Evolutionary conservation across 1,140 invertebrate genomes (phyloP).

Genomic region (Conus betulinus): DNA sequence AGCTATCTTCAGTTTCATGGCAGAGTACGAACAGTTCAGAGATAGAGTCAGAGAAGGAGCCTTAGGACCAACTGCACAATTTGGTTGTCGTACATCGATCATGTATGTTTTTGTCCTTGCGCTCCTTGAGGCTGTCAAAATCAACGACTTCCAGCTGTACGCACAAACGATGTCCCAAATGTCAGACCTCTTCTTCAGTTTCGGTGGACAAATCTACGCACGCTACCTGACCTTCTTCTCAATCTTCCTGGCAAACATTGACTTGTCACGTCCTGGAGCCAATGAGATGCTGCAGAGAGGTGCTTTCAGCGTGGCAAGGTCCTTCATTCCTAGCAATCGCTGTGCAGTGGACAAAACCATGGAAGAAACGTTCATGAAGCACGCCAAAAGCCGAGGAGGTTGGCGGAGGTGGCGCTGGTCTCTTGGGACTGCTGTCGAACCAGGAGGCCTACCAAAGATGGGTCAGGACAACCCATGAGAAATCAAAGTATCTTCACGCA

Average conservation of each 20-base stretch:
- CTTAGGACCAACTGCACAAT: not conserved
- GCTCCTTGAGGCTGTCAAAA: slow-evolving; percentile 4
- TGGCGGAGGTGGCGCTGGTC: slow-evolving; percentile 16
- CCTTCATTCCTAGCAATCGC: not conserved
- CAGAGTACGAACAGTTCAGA: slow-evolving; percentile 1
- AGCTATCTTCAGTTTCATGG: not conserved
- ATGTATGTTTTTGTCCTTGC: not conserved
- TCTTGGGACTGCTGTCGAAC: slow-evolving; percentile 15
- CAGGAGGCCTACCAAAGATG: slow-evolving; percentile 44
- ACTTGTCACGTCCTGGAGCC: not conserved
- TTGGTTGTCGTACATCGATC: slow-evolving; percentile 2
- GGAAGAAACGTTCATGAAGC: slow-evolving; percentile 20
- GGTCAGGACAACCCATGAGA: slow-evolving; percentile 37
- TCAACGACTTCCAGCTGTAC: not conserved
- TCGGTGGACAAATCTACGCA: not conserved
- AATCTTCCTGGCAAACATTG: not conserved
- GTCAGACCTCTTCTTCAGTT: not conserved
- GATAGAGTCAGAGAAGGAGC: slow-evolving; percentile 4
- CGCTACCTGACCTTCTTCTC: slow-evolving; percentile 14
- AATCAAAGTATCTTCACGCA: slow-evolving; percentile 38
- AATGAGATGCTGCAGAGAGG: not conserved
- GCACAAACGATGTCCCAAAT: not conserved
- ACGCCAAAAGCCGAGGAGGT: slow-evolving; percentile 10
- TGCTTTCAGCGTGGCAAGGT: slow-evolving; percentile 1
- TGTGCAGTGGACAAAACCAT: not conserved